phyloP scores from a whole-genome alignment of 2,888 invertebrate species.

The Scelioninae gen. 1 region DNA sequence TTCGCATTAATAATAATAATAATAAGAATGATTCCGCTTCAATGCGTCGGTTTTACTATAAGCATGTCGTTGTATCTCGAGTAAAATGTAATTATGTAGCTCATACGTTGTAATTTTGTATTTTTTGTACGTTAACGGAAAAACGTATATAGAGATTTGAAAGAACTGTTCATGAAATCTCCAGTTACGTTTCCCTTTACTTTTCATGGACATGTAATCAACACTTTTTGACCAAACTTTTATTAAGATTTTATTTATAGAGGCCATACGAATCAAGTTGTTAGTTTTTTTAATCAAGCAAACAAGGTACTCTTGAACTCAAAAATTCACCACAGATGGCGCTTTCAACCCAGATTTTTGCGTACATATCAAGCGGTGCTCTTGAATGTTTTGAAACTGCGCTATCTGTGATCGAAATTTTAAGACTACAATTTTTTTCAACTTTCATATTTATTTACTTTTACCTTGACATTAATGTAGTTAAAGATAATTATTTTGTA shows the following conservation, averaged over 20 bases:
- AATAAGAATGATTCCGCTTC: constrained; percentile 2
- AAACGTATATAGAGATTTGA: not conserved
- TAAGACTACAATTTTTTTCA: not conserved
- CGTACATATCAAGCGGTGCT: not conserved
- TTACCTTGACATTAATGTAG: constrained; percentile 6
- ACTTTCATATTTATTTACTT: constrained; percentile 23
- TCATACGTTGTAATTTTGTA: constrained; percentile 35
- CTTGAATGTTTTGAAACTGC: not conserved
- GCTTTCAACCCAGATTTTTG: too few relatives aligned
- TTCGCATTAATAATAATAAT: not conserved
- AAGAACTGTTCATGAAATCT: constrained; percentile 15
- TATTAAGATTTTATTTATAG: constrained; percentile 38
- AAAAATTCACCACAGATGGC: not conserved
- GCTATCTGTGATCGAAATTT: not conserved
- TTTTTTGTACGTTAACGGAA: constrained; percentile 28
- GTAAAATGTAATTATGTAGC: constrained; percentile 20
- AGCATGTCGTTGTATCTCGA: constrained; percentile 21
- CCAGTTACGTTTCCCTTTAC: constrained; percentile 13
- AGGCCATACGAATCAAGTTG: constrained; percentile 42
- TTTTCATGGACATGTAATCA: constrained; percentile 9
- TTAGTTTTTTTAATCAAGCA: constrained; percentile 5
- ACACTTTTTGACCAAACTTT: not conserved
- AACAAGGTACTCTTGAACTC: constrained; percentile 15
- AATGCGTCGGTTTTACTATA: not conserved
- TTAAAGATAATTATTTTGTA: not conserved